Evolutionary conservation across 2,888 invertebrate species (phyloP).

Genomic region (Archips xylosteana): DNA sequence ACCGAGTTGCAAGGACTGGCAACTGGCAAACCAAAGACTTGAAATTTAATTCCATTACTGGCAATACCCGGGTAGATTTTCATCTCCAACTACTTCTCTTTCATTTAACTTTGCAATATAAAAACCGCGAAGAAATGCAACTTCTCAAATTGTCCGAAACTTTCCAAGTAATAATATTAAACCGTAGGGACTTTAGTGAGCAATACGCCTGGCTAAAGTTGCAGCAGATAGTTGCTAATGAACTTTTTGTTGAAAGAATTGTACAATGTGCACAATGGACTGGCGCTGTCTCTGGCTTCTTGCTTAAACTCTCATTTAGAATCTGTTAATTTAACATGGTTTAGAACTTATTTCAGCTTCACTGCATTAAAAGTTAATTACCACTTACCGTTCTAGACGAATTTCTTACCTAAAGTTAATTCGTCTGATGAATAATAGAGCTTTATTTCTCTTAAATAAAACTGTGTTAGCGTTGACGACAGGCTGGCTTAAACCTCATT

Average conservation of each 20-base stretch:
- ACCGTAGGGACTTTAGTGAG: conserved; percentile 44
- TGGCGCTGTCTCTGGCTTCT: conserved; percentile 24
- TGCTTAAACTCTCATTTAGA: conserved; percentile 30
- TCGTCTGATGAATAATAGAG: neutral
- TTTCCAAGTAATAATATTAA: conserved; percentile 52
- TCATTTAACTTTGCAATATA: conserved; percentile 69
- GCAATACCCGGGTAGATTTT: conserved; percentile 55
- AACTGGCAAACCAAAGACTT: conserved; percentile 52
- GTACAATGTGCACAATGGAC: conserved; percentile 26
- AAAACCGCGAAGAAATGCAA: conserved; percentile 63
- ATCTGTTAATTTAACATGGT: neutral
- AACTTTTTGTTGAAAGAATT: conserved; percentile 36
- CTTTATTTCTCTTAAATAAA: neutral
- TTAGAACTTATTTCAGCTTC: neutral
- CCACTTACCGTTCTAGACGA: neutral
- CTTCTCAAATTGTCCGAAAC: conserved; percentile 62
- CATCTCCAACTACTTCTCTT: conserved; percentile 64
- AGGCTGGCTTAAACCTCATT: too few relatives aligned
- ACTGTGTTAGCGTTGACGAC: neutral
- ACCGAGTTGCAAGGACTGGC: conserved; percentile 40
- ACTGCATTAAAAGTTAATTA: neutral
- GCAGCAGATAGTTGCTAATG: conserved; percentile 38
- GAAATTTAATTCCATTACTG: conserved; percentile 65
- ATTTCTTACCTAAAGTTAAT: neutral
- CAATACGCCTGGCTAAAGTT: conserved; percentile 42